phyloP scores from a whole-genome alignment of 2,888 invertebrate genomes.

The Eremobia ochroleuca region DNA sequence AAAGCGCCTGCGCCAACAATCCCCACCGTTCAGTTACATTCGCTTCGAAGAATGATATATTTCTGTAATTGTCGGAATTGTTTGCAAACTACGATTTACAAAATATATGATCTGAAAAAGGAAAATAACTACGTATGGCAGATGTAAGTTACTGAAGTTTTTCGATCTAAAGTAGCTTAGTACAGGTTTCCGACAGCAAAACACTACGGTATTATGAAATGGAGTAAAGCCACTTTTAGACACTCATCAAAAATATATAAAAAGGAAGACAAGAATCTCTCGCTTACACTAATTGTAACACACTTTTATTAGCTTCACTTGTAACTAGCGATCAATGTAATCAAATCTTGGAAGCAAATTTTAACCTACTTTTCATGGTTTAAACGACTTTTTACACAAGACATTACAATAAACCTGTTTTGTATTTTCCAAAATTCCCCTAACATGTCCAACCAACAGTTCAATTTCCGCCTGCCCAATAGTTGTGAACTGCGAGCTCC shows the following conservation, averaged over 20 bases:
- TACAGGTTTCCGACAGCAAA: background rate
- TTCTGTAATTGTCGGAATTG: slow-evolving; percentile 22
- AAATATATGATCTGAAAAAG: slow-evolving; percentile 1
- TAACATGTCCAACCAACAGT: background rate
- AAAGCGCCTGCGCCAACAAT: slow-evolving; percentile 44
- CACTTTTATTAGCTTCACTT: background rate
- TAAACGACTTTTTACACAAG: background rate
- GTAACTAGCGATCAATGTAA: background rate
- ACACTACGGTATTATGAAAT: background rate
- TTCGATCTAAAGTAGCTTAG: background rate
- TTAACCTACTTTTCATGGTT: background rate
- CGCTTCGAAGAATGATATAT: slow-evolving; percentile 14
- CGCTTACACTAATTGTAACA: background rate
- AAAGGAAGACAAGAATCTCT: background rate
- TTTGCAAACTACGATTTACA: slow-evolving; percentile 18
- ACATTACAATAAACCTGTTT: background rate
- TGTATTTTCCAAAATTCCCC: background rate
- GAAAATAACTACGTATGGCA: background rate
- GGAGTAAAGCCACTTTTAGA: background rate
- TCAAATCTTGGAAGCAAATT: background rate
- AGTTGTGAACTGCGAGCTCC: slow-evolving; percentile 11
- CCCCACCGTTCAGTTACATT: slow-evolving; percentile 6
- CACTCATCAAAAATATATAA: background rate
- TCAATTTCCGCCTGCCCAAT: slow-evolving; percentile 42
- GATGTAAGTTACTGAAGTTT: background rate